Conservation (phyloP, 2,888 invertebrate genomes). For the Leptarthrus brevirostris region DNA sequence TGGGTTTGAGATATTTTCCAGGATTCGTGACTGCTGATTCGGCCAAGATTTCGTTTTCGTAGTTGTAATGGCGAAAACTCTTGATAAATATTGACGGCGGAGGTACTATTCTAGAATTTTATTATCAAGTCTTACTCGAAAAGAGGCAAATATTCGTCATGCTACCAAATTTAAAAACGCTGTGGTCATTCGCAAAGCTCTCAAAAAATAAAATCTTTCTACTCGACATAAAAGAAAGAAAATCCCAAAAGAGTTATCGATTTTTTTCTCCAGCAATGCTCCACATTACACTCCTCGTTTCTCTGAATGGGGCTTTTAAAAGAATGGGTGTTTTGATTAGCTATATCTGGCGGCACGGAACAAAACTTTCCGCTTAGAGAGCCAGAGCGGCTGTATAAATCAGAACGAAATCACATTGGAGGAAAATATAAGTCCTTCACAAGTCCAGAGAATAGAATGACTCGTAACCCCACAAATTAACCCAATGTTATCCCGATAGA, state of each 20-base stretch:
- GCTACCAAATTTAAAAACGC: too few relatives aligned
- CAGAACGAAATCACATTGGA: background rate
- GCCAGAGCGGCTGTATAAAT: background rate
- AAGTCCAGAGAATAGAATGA: background rate
- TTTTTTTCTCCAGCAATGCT: background rate
- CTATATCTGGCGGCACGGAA: conserved; percentile 6
- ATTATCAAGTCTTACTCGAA: background rate
- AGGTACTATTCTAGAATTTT: background rate
- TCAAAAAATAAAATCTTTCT: background rate
- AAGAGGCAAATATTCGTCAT: too few relatives aligned
- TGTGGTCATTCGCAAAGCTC: too few relatives aligned
- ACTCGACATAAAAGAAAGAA: background rate
- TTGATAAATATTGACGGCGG: background rate
- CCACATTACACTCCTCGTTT: background rate
- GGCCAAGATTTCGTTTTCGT: background rate
- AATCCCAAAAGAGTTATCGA: background rate
- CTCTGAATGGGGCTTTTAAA: background rate
- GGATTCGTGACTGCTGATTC: background rate
- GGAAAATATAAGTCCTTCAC: background rate
- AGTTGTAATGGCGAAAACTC: background rate
- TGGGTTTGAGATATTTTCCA: background rate
- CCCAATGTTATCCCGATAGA: background rate
- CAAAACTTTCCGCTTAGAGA: background rate
- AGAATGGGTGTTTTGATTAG: conserved; percentile 1
- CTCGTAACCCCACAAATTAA: conserved; percentile 12